These are phyloP conservation scores for Drosophila triauraria DNA, from an alignment of 1,140 invertebrate species.

Conservation along the genomic window DNA sequence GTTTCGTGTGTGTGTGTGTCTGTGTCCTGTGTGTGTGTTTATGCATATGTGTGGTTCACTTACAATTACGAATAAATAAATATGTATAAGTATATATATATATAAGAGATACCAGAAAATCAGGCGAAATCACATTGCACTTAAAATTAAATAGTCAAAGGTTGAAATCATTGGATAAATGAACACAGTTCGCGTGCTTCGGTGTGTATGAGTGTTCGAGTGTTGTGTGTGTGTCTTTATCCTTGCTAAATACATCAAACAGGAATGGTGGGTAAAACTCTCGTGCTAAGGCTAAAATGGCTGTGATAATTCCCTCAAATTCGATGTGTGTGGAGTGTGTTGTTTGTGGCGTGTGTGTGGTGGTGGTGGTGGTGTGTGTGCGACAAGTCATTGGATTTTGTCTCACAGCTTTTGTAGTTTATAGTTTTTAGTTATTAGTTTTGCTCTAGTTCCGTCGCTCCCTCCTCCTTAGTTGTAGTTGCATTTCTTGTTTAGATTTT, in stretches of 20 bases:
- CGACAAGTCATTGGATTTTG: conserved; percentile 54
- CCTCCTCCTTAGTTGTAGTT: conserved; percentile 44
- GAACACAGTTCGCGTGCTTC: conserved; percentile 78
- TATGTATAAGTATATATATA: conserved; percentile 26
- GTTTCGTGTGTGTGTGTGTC: conserved; percentile 37
- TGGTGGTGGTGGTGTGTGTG: conserved; percentile 19
- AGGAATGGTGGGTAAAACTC: conserved; percentile 80
- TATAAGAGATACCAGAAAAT: conserved; percentile 20
- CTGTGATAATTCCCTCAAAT: conserved; percentile 56
- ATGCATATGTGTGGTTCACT: conserved; percentile 15
- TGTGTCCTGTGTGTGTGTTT: not conserved
- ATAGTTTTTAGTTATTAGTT: conserved; percentile 54
- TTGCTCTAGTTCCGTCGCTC: conserved; percentile 40
- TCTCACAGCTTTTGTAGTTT: conserved; percentile 52
- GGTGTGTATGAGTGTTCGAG: conserved; percentile 34
- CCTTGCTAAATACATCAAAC: conserved; percentile 74
- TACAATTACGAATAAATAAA: conserved; percentile 46
- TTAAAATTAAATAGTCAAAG: conserved; percentile 68
- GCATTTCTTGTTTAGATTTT: conserved; percentile 16
- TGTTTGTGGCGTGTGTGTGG: conserved; percentile 15
- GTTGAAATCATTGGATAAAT: conserved; percentile 58
- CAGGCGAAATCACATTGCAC: conserved; percentile 71
- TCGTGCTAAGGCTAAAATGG: conserved; percentile 83
- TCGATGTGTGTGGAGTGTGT: conserved; percentile 42
- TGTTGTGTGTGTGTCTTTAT: conserved; percentile 48